These are phyloP conservation scores for Hyposmocoma kahamanoa DNA, from an alignment of 1,140 invertebrate species.

Conservation along the genomic window DNA sequence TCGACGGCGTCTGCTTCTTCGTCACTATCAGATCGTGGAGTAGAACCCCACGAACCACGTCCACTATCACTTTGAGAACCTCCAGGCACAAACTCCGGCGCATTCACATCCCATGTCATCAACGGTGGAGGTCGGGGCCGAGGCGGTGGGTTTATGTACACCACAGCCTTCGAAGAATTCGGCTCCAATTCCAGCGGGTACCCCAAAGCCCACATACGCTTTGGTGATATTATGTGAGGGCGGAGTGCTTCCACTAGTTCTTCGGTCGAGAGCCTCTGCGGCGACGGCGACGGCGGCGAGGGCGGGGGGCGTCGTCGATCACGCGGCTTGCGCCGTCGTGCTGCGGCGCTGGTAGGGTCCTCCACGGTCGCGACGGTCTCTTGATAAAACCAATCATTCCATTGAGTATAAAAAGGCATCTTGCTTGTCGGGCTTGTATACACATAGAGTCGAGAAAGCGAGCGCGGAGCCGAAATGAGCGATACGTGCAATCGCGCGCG, in stretches of 20 bases:
- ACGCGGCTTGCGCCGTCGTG: constrained; percentile 49
- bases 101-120: constrained; percentile 76
- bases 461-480: constrained; percentile 45
- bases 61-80: constrained; percentile 66
- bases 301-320: constrained; percentile 55
- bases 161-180: constrained; percentile 76
- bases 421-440: constrained; percentile 56
- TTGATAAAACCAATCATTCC: constrained; percentile 63
- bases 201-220: constrained; percentile 80
- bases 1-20: constrained; percentile 69
- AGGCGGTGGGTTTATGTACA: constrained; percentile 75
- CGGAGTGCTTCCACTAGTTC: constrained; percentile 54
- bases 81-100: constrained; percentile 77
- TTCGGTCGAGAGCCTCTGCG: constrained; percentile 49
- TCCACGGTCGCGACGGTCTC: constrained; percentile 50
- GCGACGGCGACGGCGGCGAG: constrained; percentile 39
- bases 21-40: constrained; percentile 73
- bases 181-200: constrained; percentile 80
- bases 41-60: constrained; percentile 67
- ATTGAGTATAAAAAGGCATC: constrained; percentile 61
- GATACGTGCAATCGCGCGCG: constrained; percentile 62
- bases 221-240: constrained; percentile 77
- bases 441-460: constrained; percentile 60
- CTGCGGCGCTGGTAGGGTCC: constrained; percentile 42
- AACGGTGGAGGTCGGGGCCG: constrained; percentile 40